Conservation (phyloP, 2,888 invertebrate species). For the Lithophane socia region DNA sequence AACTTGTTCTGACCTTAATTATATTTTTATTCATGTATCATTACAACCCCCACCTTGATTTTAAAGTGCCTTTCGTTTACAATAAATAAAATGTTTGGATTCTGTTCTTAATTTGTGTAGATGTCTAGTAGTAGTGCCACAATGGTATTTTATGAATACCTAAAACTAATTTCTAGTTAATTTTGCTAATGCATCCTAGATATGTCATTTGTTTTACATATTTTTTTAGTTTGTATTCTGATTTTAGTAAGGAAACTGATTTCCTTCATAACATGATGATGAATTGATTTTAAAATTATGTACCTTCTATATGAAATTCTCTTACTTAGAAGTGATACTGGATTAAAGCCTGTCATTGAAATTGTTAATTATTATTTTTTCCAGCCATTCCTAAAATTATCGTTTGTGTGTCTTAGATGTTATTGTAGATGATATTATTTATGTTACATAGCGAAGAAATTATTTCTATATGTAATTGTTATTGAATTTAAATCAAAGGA, state of each 20-base stretch:
- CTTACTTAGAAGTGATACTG: constrained; percentile 84
- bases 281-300: constrained; percentile 83
- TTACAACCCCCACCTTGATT: constrained; percentile 84
- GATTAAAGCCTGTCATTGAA: constrained; percentile 86
- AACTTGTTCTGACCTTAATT: constrained; percentile 69
- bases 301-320: constrained; percentile 83
- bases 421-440: constrained; percentile 26
- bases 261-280: constrained; percentile 74
- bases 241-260: constrained; percentile 72
- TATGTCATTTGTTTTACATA: constrained; percentile 77
- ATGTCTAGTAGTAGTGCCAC: constrained; percentile 77
- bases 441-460: constrained; percentile 27
- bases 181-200: constrained; percentile 80
- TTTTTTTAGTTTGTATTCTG: constrained; percentile 79
- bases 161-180: constrained; percentile 78
- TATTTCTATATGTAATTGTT: constrained; percentile 25
- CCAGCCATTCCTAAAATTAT: constrained; percentile 52
- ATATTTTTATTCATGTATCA: constrained; percentile 78
- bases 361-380: constrained; percentile 71
- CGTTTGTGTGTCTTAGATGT: constrained; percentile 35
- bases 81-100: constrained; percentile 74
- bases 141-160: constrained; percentile 73
- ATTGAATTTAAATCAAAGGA: constrained; percentile 51
- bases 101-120: constrained; percentile 76
- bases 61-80: constrained; percentile 86